A percentile compares a stretch with the other conserved stretches of the same genome.
Conservation (phyloP, 2,113 vertebrate genomes). For the Panthera uncia region DNA sequence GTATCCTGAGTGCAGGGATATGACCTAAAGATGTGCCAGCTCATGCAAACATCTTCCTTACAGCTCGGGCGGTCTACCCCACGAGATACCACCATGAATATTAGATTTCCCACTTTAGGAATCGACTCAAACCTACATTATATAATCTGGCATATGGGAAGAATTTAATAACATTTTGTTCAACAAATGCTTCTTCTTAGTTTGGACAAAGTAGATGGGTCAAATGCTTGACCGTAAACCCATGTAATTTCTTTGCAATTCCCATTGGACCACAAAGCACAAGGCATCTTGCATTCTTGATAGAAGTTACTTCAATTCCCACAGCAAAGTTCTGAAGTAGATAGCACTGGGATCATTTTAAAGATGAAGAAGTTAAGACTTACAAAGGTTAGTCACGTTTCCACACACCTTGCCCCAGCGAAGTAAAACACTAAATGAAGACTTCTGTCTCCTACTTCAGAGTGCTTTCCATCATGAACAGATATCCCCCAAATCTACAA, state of each 20-base stretch:
- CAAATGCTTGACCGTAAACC: background rate
- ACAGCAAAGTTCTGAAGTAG: background rate
- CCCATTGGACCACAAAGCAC: background rate
- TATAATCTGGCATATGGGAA: background rate
- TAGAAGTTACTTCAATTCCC: background rate
- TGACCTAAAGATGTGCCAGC: background rate
- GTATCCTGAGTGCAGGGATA: background rate
- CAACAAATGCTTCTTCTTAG: background rate
- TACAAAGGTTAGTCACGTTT: background rate
- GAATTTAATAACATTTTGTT: constrained; percentile 2
- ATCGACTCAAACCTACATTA: background rate
- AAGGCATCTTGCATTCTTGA: background rate
- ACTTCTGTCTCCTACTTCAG: background rate
- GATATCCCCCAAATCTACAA: background rate
- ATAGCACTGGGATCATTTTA: background rate
- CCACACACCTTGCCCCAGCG: background rate
- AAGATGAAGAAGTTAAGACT: background rate
- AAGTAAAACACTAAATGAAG: background rate
- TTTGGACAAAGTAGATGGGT: background rate
- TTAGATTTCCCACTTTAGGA: background rate
- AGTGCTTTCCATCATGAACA: background rate
- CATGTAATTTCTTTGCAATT: background rate
- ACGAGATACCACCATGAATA: background rate
- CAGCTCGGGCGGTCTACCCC: background rate
- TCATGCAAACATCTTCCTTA: background rate